Evolutionary conservation across 2,888 invertebrate species (phyloP).

Genomic region (Capitulum mitella): DNA sequence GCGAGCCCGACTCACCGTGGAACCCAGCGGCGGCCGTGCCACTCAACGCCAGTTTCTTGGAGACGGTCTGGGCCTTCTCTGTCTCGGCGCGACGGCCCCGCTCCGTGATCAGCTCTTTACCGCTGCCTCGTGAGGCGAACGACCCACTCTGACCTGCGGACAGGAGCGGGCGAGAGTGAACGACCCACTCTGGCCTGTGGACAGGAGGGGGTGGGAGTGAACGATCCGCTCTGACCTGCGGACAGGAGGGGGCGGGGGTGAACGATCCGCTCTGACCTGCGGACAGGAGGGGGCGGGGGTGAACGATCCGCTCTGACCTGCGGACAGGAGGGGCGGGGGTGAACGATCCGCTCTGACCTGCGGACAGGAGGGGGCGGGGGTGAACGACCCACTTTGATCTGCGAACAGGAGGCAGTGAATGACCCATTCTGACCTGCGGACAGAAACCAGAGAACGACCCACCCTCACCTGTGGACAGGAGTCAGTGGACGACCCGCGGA

Average conservation of each 20-base stretch:
- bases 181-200: background rate
- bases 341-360: background rate
- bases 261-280: too few species aligned
- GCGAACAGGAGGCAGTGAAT: background rate
- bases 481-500: too few species aligned
- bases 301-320: too few species aligned
- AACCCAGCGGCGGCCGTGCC: background rate
- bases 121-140: background rate
- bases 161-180: background rate
- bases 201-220: background rate
- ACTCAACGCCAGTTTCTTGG: background rate
- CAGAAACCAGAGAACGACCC: too few species aligned
- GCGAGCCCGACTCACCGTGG: background rate
- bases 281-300: too few species aligned
- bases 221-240: background rate
- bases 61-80: background rate
- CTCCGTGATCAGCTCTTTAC: background rate
- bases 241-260: too few species aligned
- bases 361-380: background rate
- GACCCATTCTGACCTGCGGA: background rate
- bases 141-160: background rate
- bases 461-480: too few species aligned
- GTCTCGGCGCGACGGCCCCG: background rate
- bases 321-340: too few species aligned
- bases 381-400: background rate